Conservation (phyloP, 2,113 vertebrate genomes). For the Myotis yumanensis region DNA sequence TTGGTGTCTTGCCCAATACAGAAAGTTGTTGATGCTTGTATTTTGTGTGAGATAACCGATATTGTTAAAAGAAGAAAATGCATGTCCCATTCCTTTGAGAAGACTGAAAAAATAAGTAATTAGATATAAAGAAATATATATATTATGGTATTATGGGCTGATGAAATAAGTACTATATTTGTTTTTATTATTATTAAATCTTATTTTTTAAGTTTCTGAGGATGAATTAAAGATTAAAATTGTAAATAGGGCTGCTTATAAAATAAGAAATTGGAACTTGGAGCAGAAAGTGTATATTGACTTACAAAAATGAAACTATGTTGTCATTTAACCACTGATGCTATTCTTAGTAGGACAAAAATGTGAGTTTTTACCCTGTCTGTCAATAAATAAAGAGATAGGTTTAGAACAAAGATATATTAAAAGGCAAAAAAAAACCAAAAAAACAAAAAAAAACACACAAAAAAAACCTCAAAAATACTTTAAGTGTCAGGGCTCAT, state of each 20-base stretch:
- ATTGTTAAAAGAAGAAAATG: neutral
- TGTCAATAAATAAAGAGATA: neutral
- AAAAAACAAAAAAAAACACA: too few species aligned
- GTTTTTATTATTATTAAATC: neutral
- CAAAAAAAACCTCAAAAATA: neutral
- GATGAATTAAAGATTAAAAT: constrained; percentile 9
- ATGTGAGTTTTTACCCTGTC: neutral
- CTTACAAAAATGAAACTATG: neutral
- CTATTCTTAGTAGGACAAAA: neutral
- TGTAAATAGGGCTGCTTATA: neutral
- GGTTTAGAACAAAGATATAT: neutral
- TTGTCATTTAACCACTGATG: neutral
- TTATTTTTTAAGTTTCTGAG: neutral
- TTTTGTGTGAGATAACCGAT: neutral
- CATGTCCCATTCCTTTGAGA: neutral
- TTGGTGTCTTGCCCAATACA: neutral
- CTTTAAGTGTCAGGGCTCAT: neutral
- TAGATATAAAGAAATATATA: neutral
- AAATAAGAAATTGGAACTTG: neutral
- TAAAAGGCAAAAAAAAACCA: neutral
- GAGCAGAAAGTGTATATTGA: neutral
- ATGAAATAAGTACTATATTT: neutral
- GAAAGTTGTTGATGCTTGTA: neutral
- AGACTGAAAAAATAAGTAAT: neutral
- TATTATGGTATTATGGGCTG: neutral